Conservation (phyloP, 37 sponge, comb jelly and placozoan species). For the Cliona cf. orientalis region DNA sequence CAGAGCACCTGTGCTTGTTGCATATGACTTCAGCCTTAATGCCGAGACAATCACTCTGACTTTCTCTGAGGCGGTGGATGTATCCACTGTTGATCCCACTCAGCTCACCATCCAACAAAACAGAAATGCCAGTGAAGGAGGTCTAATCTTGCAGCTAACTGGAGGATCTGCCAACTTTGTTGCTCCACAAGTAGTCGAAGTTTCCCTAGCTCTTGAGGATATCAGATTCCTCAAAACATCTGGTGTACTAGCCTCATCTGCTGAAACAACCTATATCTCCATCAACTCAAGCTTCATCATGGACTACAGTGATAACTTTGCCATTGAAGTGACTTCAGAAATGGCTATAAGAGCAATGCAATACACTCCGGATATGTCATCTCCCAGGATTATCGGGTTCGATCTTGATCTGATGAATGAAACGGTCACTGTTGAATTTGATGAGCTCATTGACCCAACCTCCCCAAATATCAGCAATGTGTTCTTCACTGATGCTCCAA, state of each 20-base stretch:
- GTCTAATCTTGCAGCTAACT: conserved; percentile 29
- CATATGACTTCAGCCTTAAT: conserved; percentile 50
- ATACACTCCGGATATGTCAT: conserved; percentile 35
- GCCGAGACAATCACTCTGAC: conserved; percentile 60
- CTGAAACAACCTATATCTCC: conserved; percentile 52
- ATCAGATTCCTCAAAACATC: conserved; percentile 62
- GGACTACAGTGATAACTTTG: conserved; percentile 61
- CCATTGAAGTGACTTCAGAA: conserved; percentile 24
- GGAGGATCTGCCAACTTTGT: conserved; percentile 46
- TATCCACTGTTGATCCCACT: conserved; percentile 56
- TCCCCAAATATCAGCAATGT: conserved; percentile 51
- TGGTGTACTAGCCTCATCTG: conserved; percentile 47
- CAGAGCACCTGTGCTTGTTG: conserved; percentile 41
- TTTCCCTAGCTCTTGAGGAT: conserved; percentile 52
- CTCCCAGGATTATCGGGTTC: conserved; percentile 48
- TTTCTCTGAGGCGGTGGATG: conserved; percentile 79
- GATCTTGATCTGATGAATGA: conserved; percentile 62
- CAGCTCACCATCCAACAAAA: conserved; percentile 64
- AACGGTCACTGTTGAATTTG: conserved; percentile 67
- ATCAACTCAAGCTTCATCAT: conserved; percentile 53
- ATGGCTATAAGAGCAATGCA: conserved; percentile 21
- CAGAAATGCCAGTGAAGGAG: conserved; percentile 50
- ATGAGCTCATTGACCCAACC: conserved; percentile 66
- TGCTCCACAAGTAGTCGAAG: conserved; percentile 64
- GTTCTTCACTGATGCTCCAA: conserved; percentile 40